These are phyloP conservation scores for Rhyacophila evoluta DNA, from an alignment of 2,888 invertebrate species.

Conservation along the genomic window DNA sequence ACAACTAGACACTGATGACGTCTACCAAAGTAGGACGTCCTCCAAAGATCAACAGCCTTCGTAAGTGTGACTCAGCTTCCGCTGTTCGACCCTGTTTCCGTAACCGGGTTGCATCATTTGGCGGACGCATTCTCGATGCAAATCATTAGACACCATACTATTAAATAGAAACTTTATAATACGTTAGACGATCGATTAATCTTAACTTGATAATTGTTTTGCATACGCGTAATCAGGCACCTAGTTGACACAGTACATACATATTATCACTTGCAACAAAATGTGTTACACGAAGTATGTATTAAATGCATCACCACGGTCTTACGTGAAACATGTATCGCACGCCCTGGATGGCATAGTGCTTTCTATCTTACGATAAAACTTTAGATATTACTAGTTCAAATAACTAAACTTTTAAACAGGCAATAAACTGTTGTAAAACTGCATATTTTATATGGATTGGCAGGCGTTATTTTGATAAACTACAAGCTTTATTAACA, in stretches of 20 bases:
- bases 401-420: too few relatives aligned
- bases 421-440: too few relatives aligned
- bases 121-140: constrained; percentile 1
- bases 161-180: not conserved
- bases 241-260: not conserved
- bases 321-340: too few relatives aligned
- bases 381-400: too few relatives aligned
- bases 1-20: not conserved
- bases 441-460: too few relatives aligned
- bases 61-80: constrained; percentile 25
- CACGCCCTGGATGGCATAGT: too few relatives aligned
- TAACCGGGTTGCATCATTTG: constrained; percentile 37
- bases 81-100: constrained; percentile 30
- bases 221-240: not conserved
- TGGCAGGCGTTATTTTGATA: too few relatives aligned
- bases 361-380: too few relatives aligned
- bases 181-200: not conserved
- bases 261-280: too few relatives aligned
- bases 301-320: too few relatives aligned
- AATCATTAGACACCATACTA: constrained; percentile 1
- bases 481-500: too few relatives aligned
- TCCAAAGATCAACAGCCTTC: not conserved
- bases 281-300: too few relatives aligned
- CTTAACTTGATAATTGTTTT: not conserved
- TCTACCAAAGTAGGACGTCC: not conserved